Conservation (phyloP, 2,797 vertebrate genomes). For the Lutjanus campechanus region DNA sequence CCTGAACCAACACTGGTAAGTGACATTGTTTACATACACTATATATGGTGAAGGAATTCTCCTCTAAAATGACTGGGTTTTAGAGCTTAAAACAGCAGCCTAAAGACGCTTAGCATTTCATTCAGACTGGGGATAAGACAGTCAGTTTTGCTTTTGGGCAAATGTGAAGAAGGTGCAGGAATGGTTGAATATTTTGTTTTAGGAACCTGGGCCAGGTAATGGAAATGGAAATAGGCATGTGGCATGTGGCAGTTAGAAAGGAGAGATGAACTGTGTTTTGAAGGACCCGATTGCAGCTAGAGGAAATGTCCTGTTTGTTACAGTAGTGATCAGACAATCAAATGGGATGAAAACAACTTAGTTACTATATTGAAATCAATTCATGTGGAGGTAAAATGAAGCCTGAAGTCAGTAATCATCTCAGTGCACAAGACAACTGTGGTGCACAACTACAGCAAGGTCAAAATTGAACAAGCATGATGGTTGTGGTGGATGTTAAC, state of each 20-base stretch:
- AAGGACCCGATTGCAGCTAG: background rate
- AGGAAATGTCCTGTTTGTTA: background rate
- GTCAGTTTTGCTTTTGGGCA: constrained; percentile 31
- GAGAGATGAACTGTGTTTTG: background rate
- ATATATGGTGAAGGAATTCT: constrained; percentile 42
- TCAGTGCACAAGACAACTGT: no score
- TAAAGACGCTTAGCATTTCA: background rate
- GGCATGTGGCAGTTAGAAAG: constrained; percentile 20
- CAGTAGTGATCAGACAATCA: no score
- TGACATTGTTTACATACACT: constrained; percentile 53
- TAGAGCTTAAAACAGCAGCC: constrained; percentile 30
- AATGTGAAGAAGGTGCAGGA: constrained; percentile 25
- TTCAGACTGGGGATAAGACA: background rate
- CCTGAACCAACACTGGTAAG: constrained; percentile 23
- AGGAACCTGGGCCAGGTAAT: constrained; percentile 9
- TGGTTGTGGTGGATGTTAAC: background rate
- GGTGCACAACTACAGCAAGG: background rate
- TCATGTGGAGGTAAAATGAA: no score
- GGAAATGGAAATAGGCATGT: background rate
- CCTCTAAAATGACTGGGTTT: constrained; percentile 31
- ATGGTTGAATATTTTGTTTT: constrained; percentile 27
- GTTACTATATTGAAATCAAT: no score
- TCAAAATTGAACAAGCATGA: background rate
- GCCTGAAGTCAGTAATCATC: no score
- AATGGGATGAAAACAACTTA: no score